Evolutionary conservation across 2,888 invertebrate species (phyloP), one percentile per base, ranked within the genome.

Genomic region (Rhagonycha lutea): DNA sequence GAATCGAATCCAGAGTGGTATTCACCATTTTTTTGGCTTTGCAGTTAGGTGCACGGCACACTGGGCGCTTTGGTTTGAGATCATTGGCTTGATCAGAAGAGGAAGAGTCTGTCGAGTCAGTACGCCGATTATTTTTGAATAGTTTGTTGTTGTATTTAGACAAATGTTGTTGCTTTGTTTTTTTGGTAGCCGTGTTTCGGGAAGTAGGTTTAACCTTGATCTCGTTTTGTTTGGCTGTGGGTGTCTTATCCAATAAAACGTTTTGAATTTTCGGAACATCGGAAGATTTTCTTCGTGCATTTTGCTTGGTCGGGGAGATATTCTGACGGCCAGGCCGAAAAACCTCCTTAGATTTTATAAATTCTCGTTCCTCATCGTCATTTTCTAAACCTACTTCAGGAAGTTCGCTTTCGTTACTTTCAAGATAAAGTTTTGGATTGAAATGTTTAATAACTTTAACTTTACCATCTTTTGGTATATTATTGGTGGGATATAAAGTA

Each of bases 371-470:
- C n/a, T n/a, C 63, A n/a, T 65, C 24, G 14, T 24, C 63, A 1
- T 24, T 10, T n/a, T 24, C 24, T 26, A 65, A 18, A 65, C 63
- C 63, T 8, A 65, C 63, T 26, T 65, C 63, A 8, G 63, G 73
- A 62, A 73, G 62, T 14, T 73, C 73, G 8, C 23, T 62, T 62
- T 18, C 63, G 8, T 65, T 4, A 26, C 18, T 24, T 62, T 11
- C 11, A 12, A 8, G 11, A 18, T 24, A 12, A 18, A 0, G 10
- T 62, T 32, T 60, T n/a, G 67, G 68, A 18, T 72, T n/a, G 18
- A 61, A 68, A 28, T 72, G 72, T 29, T 72, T 72, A 12, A 68
- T 14, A 61, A 72, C 18, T 72, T 67, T 23, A 14, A 71, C 8
- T 2, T 29, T 4, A 12, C 10, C 4, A 14, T 29, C 47, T 28